phyloP scores from a whole-genome alignment of 2,797 vertebrate species.

The Acipenser ruthenus region DNA sequence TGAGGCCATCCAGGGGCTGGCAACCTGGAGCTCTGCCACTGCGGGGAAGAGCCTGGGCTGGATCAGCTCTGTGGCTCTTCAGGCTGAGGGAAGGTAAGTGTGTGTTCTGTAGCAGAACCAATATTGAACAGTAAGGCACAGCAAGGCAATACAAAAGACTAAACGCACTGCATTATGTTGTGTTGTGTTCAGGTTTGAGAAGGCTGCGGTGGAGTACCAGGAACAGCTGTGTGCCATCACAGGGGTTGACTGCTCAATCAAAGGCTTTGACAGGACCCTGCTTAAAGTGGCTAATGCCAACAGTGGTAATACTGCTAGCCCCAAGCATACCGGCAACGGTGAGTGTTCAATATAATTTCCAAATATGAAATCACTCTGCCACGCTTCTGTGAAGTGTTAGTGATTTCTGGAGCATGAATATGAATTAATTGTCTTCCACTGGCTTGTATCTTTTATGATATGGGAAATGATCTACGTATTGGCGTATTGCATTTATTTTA shows the following conservation, averaged over 20 bases:
- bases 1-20: slow-evolving; percentile 91
- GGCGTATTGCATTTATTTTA: too few relatives aligned
- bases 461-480: too few relatives aligned
- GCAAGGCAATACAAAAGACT: too few relatives aligned
- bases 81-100: slow-evolving; percentile 87
- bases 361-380: too few relatives aligned
- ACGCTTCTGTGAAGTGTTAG: background rate
- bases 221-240: slow-evolving; percentile 88
- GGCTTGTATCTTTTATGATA: too few relatives aligned
- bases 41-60: slow-evolving; percentile 78
- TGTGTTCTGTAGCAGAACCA: background rate
- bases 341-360: slow-evolving; percentile 25
- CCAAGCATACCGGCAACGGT: slow-evolving; percentile 85
- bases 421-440: too few relatives aligned
- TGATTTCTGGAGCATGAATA: too few relatives aligned
- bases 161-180: slow-evolving; percentile 6
- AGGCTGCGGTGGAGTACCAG: slow-evolving; percentile 87
- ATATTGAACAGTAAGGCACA: too few relatives aligned
- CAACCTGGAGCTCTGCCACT: slow-evolving; percentile 78
- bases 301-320: slow-evolving; percentile 70
- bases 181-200: slow-evolving; percentile 77
- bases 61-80: slow-evolving; percentile 84
- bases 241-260: slow-evolving; percentile 83
- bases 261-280: slow-evolving; percentile 72
- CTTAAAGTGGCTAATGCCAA: slow-evolving; percentile 68